Percentiles rank a stretch among this genome's conserved stretches.
Evolutionary conservation across 2,888 invertebrate species (phyloP).

Genomic region (Glaucopsyche alexis): DNA sequence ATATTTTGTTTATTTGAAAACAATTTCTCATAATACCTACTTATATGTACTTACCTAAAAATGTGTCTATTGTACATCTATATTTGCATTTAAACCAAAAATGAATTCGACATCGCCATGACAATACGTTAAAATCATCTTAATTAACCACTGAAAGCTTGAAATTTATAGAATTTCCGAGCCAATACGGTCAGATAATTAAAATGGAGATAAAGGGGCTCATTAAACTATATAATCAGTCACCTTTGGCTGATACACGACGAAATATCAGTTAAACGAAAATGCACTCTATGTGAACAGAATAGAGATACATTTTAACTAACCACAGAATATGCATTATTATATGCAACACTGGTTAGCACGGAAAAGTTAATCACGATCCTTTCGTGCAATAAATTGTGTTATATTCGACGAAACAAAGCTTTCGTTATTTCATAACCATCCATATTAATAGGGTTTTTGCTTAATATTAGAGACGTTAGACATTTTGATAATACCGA

Average conservation of each 20-base stretch:
- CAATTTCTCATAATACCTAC: too few relatives aligned
- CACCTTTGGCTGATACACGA: constrained; percentile 15
- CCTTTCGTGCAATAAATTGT: constrained; percentile 24
- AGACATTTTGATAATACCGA: background rate
- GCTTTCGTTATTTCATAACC: background rate
- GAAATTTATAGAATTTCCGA: constrained; percentile 29
- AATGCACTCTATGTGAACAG: background rate
- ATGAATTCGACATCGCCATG: background rate
- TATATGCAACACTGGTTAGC: constrained; percentile 24
- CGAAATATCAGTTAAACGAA: background rate
- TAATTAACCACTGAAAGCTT: constrained; percentile 6
- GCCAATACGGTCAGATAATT: constrained; percentile 39
- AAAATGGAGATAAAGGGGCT: constrained; percentile 39
- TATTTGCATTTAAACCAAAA: background rate
- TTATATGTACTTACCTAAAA: too few relatives aligned
- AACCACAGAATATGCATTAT: background rate
- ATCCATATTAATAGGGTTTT: constrained; percentile 1
- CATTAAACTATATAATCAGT: constrained; percentile 31
- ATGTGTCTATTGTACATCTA: too few relatives aligned
- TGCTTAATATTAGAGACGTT: background rate
- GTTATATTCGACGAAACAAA: constrained; percentile 15
- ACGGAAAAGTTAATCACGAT: constrained; percentile 25
- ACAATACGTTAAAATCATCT: background rate
- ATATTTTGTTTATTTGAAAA: too few relatives aligned
- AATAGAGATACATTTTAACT: background rate